phyloP scores from a whole-genome alignment of 92 coral and sea anemone genomes.

The Actinostola sp. region DNA sequence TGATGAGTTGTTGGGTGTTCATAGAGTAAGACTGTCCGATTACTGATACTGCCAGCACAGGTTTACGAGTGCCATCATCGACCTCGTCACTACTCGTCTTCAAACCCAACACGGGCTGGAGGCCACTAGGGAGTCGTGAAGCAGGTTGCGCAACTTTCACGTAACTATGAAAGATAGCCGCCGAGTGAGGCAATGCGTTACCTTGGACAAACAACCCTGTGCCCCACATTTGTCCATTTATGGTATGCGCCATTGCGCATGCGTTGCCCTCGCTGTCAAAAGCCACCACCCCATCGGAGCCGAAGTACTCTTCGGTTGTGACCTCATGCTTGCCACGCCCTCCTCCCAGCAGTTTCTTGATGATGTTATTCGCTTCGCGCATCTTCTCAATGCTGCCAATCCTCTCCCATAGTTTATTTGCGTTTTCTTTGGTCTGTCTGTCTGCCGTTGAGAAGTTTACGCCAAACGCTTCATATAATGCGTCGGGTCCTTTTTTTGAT shows the following conservation, averaged over 20 bases:
- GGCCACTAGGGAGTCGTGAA: conserved; percentile 67
- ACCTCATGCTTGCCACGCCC: conserved; percentile 11
- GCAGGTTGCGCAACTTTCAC: conserved; percentile 67
- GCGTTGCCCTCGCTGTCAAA: conserved; percentile 86
- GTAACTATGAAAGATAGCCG: conserved; percentile 63
- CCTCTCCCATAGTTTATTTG: conserved; percentile 71
- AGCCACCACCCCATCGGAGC: conserved; percentile 87
- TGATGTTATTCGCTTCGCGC: conserved; percentile 65
- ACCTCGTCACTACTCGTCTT: conserved; percentile 14
- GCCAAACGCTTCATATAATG: conserved; percentile 61
- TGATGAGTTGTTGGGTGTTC: conserved; percentile 68
- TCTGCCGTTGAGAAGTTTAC: conserved; percentile 57
- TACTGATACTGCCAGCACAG: conserved; percentile 81
- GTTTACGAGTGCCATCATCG: conserved; percentile 20
- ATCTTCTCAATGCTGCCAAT: conserved; percentile 75
- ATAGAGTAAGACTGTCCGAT: conserved; percentile 74
- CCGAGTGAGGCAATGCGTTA: conserved; percentile 82
- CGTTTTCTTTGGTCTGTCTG: conserved; percentile 68
- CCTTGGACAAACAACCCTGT: conserved; percentile 92
- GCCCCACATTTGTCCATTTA: conserved; percentile 88
- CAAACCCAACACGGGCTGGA: conserved; percentile 73
- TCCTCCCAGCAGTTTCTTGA: conserved; percentile 74
- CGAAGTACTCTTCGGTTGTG: conserved; percentile 26
- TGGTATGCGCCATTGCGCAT: conserved; percentile 91
- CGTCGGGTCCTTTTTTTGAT: conserved; percentile 52